Evolutionary conservation across 1,140 invertebrate genomes (phyloP).

Genomic region (Bombus confusus): DNA sequence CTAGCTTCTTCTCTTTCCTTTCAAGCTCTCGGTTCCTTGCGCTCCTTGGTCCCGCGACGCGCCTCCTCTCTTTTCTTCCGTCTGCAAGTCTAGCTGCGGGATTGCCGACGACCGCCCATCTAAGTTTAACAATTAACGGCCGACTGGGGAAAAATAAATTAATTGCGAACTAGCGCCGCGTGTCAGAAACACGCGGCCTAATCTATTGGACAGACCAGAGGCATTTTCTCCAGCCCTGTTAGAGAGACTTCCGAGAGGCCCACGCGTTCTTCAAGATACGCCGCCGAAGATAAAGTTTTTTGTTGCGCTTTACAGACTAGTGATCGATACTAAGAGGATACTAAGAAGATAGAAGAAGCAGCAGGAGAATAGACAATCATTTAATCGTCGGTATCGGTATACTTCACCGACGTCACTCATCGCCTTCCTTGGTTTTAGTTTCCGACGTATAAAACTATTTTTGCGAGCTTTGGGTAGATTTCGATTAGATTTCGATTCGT

Average conservation of each 20-base stretch:
- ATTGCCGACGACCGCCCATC: slow-evolving; percentile 74
- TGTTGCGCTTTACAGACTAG: neutral
- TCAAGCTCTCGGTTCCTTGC: slow-evolving; percentile 21
- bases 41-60: slow-evolving; percentile 2
- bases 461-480: too few relatives aligned
- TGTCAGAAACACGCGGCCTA: slow-evolving; percentile 69
- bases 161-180: slow-evolving; percentile 65
- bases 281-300: neutral
- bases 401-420: too few relatives aligned
- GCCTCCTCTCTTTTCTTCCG: slow-evolving; percentile 50
- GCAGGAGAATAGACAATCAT: neutral
- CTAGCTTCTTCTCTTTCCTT: neutral
- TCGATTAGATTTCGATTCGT: too few relatives aligned
- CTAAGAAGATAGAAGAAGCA: neutral
- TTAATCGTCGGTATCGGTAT: too few relatives aligned
- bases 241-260: too few relatives aligned
- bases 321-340: neutral
- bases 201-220: slow-evolving; percentile 33
- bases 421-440: too few relatives aligned
- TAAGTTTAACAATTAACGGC: slow-evolving; percentile 81
- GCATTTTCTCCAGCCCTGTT: neutral
- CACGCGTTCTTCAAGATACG: neutral
- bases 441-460: too few relatives aligned
- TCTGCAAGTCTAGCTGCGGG: slow-evolving; percentile 55
- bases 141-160: slow-evolving; percentile 77